Conservation (phyloP, 2,113 vertebrate genomes). For the Rutilus rutilus region DNA sequence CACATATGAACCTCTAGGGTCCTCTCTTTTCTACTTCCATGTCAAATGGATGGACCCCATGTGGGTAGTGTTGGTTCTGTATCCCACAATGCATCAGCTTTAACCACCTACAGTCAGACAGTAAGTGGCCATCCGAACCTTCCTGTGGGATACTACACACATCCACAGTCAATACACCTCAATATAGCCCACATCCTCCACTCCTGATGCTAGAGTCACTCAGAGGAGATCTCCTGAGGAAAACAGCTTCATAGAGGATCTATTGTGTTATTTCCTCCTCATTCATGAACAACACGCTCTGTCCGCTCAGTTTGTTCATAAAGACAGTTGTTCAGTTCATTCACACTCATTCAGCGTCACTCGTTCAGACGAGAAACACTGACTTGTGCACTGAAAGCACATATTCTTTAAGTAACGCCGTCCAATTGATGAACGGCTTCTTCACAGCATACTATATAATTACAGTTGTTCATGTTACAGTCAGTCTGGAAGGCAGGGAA, state of each 20-base stretch:
- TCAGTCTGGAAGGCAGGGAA: not conserved
- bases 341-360: not conserved
- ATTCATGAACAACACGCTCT: not conserved
- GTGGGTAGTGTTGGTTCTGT: slow-evolving; percentile 53
- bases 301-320: not conserved
- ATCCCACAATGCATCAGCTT: slow-evolving; percentile 62
- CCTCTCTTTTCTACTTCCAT: slow-evolving; percentile 3
- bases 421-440: not conserved
- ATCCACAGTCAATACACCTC: slow-evolving; percentile 15
- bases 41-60: slow-evolving; percentile 54
- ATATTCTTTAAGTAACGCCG: not conserved
- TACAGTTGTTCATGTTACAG: not conserved
- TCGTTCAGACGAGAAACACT: no score
- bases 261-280: slow-evolving; percentile 5
- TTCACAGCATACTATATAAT: not conserved
- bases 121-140: slow-evolving; percentile 45
- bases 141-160: slow-evolving; percentile 7
- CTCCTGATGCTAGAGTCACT: slow-evolving; percentile 7
- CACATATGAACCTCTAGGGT: not conserved
- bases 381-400: not conserved
- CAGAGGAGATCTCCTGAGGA: not conserved
- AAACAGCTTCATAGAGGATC: not conserved
- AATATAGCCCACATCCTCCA: not conserved
- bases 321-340: slow-evolving; percentile 7
- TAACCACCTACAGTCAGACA: slow-evolving; percentile 51